Conservation (phyloP, 2,113 vertebrate genomes). For the Nematolebias whitei region DNA sequence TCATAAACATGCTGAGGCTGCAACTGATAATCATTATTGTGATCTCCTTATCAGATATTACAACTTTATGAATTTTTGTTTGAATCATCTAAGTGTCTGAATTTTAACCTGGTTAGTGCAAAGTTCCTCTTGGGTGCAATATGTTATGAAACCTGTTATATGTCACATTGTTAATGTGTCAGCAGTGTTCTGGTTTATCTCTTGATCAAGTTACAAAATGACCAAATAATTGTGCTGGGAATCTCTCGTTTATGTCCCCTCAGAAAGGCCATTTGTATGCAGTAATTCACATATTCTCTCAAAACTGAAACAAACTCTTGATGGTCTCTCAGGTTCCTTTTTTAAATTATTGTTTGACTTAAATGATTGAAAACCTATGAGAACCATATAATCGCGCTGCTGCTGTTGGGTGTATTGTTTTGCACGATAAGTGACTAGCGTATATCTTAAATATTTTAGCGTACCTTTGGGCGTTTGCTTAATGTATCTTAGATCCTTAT, state of each 20-base stretch:
- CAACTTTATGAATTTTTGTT: conserved; percentile 15
- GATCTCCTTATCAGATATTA: background rate
- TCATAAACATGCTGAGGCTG: conserved; percentile 3
- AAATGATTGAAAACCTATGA: no score
- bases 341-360: background rate
- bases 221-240: conserved; percentile 25
- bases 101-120: conserved; percentile 1
- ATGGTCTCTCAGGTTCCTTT: background rate
- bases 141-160: conserved; percentile 33
- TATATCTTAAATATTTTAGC: no score
- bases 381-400: no score
- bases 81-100: background rate
- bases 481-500: no score
- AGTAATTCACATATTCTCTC: background rate
- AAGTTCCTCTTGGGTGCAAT: conserved; percentile 6
- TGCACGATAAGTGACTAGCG: no score
- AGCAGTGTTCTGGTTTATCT: conserved; percentile 50
- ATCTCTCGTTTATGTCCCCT: conserved; percentile 22
- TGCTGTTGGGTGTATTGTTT: no score
- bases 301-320: background rate
- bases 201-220: conserved; percentile 36
- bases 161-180: conserved; percentile 31
- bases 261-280: background rate
- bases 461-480: no score
- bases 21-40: conserved; percentile 1